A percentile compares a stretch with the other conserved stretches of the same genome.
Evolutionary conservation across 2,797 vertebrate genomes (phyloP).

Genomic region (Crocidura indochinensis): DNA sequence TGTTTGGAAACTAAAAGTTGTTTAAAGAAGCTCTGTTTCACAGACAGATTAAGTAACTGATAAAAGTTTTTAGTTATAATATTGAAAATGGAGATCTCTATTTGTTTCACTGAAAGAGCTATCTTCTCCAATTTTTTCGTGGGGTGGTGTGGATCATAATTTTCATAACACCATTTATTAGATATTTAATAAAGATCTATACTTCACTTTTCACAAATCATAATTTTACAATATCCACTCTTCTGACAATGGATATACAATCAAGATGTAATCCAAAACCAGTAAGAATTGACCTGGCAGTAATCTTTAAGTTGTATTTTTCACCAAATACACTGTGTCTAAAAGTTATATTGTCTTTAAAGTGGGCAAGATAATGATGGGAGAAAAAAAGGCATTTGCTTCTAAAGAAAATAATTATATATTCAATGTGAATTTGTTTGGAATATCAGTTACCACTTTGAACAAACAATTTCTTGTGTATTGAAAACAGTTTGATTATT

Average conservation of each 20-base stretch:
- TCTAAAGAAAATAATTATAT: conserved; percentile 72
- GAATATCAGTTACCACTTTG: conserved; percentile 69
- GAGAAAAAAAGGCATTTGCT: conserved; percentile 44
- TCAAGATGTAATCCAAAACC: conserved; percentile 59
- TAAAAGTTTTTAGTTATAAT: neutral
- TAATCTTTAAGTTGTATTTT: conserved; percentile 56
- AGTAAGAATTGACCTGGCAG: neutral
- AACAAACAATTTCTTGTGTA: conserved; percentile 81
- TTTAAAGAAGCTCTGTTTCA: conserved; percentile 27
- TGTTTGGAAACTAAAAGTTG: neutral
- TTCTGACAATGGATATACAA: conserved; percentile 5
- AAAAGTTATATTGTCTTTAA: conserved; percentile 64
- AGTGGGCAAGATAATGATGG: conserved; percentile 58
- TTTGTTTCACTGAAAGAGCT: conserved; percentile 28
- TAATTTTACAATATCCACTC: neutral
- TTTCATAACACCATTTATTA: conserved; percentile 36
- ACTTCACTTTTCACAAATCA: conserved; percentile 59
- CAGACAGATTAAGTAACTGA: conserved; percentile 31
- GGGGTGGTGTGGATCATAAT: neutral
- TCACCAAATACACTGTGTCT: conserved; percentile 13
- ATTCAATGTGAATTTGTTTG: conserved; percentile 71
- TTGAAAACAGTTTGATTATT: conserved; percentile 47
- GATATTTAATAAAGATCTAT: conserved; percentile 44
- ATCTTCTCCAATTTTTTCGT: conserved; percentile 41
- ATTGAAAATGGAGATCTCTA: conserved; percentile 44